Conservation (phyloP, 1,140 invertebrate genomes). For the Bombus consobrinus region DNA sequence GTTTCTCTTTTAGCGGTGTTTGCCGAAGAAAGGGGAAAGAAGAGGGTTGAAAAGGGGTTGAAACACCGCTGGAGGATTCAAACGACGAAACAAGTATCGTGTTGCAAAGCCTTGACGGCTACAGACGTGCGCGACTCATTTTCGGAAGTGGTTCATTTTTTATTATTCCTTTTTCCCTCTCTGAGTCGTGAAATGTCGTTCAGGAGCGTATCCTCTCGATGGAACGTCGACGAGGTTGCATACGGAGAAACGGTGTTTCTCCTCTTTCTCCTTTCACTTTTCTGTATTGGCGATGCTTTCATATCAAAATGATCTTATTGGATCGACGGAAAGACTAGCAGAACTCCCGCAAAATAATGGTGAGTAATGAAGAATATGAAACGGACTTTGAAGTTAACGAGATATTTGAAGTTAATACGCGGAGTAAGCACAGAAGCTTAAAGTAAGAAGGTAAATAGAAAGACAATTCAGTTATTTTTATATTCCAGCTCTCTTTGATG, state of each 20-base stretch:
- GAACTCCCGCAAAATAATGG: background rate
- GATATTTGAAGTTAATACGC: background rate
- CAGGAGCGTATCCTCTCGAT: constrained; percentile 10
- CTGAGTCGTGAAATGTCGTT: constrained; percentile 40
- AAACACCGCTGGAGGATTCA: constrained; percentile 29
- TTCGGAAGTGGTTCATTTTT: constrained; percentile 62
- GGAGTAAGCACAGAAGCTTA: background rate
- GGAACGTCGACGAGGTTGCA: background rate
- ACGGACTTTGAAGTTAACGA: background rate
- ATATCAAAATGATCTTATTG: constrained; percentile 9
- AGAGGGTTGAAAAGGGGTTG: background rate
- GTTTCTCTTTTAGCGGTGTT: constrained; percentile 15
- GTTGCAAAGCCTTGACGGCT: constrained; percentile 39
- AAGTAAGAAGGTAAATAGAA: background rate
- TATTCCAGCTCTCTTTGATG: background rate
- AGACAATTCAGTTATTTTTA: too few species aligned
- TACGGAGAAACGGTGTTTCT: background rate
- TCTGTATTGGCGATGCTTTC: background rate
- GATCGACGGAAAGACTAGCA: background rate
- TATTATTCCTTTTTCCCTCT: constrained; percentile 37
- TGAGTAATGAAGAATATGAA: background rate
- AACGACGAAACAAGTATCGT: constrained; percentile 45
- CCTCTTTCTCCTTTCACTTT: background rate
- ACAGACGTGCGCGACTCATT: constrained; percentile 53
- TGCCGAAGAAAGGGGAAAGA: background rate